Percentiles rank a stretch among this genome's conserved stretches.
These are phyloP conservation scores for Meiosimyza platycephala DNA, from an alignment of 2,888 invertebrate species.

Conservation along the genomic window DNA sequence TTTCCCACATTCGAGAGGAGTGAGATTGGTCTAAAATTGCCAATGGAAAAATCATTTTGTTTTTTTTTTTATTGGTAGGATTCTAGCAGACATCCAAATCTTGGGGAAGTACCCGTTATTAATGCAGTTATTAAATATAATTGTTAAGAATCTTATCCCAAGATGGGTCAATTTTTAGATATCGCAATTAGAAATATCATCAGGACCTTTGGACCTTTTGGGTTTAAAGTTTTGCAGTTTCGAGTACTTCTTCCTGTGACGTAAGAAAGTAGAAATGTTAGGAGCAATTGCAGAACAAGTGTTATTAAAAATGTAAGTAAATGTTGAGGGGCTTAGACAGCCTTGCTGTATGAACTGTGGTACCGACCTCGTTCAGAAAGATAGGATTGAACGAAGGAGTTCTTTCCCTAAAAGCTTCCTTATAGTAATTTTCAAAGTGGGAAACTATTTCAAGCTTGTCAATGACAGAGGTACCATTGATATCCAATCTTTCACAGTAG, in stretches of 20 bases:
- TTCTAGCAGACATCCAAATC: not conserved
- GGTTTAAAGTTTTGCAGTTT: too few relatives aligned
- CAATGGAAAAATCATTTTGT: not conserved
- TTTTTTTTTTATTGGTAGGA: not conserved
- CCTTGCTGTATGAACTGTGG: not conserved
- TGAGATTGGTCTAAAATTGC: not conserved
- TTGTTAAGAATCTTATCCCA: not conserved
- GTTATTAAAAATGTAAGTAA: too few relatives aligned
- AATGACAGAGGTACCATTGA: not conserved
- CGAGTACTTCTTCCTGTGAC: too few relatives aligned
- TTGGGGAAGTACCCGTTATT: conserved; percentile 2
- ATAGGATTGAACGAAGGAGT: not conserved
- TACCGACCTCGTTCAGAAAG: not conserved
- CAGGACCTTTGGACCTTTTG: not conserved
- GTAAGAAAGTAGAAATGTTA: too few relatives aligned
- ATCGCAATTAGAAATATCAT: not conserved
- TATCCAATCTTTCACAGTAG: not conserved
- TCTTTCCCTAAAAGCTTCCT: not conserved
- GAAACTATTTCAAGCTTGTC: not conserved
- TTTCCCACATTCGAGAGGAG: conserved; percentile 14
- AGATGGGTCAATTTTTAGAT: not conserved
- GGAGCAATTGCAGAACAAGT: too few relatives aligned
- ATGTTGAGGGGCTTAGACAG: not conserved
- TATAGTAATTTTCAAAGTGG: not conserved
- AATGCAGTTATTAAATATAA: not conserved